Base-by-base conservation (phyloP, 2,888 invertebrate genomes). In the Pasiphila rectangulata region DNA sequence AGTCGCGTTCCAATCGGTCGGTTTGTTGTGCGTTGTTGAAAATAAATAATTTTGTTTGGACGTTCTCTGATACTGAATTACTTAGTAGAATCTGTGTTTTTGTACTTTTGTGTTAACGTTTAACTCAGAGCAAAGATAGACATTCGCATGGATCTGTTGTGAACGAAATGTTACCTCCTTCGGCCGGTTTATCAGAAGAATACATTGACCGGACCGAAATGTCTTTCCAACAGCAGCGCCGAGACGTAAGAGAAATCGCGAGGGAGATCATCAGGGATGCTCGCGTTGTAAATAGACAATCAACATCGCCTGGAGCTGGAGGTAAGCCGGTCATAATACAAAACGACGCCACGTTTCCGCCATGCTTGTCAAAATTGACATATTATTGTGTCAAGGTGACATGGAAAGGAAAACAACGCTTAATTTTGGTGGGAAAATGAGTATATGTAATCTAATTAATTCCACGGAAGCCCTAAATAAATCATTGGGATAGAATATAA, bases 321-420 rank as follows among this genome's bases (percentile, higher is more conserved):
- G 87, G 88, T 89, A 75, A 82, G 83, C 74, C 73, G 75, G 76
- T 65, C 63, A 63, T 62, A 67, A 68, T 67, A 72, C 70, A 75
- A 80, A 79, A 78, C 80, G 87, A 88, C 87, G 89, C 87, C 88
- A 88, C 88, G 88, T 87, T 88, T 86, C 83, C 82, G 86, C 87
- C 87, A 86, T 84, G 76, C 81, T 80, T 89, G 89, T 89, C 89
- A 89, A 74, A 32, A 75, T 78, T 89, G 89, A 89, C 89, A 67
- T 75, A 63, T 79, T 75, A 63, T 80, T 81, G 83, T 75, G 89
- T 89, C 89, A 89, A 87, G 83, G 81, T 89, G 89, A 89, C 89
- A 88, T 83, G 65, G 74, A 74, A 69, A 84, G 64, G 72, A 87
- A 86, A 87, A 85, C 87, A 88, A 83, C 59, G 66, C 70, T 4